These are phyloP conservation scores for Lobophora halterata DNA, from an alignment of 2,888 invertebrate species.

Conservation along the genomic window DNA sequence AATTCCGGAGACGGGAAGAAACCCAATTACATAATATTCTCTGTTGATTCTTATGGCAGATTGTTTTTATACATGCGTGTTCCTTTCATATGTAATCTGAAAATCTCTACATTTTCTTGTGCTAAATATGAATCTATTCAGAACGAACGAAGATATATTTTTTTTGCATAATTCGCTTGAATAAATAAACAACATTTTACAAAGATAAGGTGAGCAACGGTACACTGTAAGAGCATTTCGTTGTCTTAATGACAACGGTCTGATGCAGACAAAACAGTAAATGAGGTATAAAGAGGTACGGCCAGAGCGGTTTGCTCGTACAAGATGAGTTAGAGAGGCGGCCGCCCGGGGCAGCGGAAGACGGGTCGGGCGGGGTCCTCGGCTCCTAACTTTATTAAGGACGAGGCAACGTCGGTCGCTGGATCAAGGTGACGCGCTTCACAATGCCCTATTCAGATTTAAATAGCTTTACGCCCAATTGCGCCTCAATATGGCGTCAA, in stretches of 20 bases:
- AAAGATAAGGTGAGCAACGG: too few relatives aligned
- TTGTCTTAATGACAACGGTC: constrained; percentile 38
- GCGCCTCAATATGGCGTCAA: constrained; percentile 73
- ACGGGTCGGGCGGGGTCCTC: constrained; percentile 50
- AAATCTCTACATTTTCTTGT: background rate
- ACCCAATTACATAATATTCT: constrained; percentile 47
- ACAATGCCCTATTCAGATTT: constrained; percentile 80
- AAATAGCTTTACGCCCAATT: constrained; percentile 81
- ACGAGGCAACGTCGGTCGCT: constrained; percentile 55
- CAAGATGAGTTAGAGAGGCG: constrained; percentile 54
- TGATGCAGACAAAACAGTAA: constrained; percentile 46
- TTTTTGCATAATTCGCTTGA: too few relatives aligned
- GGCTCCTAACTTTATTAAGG: constrained; percentile 75
- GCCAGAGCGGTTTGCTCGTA: constrained; percentile 51
- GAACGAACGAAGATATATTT: too few relatives aligned
- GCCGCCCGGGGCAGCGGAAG: constrained; percentile 51
- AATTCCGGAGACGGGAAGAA: constrained; percentile 39
- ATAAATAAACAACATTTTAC: too few relatives aligned
- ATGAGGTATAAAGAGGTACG: constrained; percentile 46
- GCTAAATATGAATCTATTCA: background rate
- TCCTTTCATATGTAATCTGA: constrained; percentile 13
- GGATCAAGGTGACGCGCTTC: constrained; percentile 77
- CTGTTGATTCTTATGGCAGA: constrained; percentile 32
- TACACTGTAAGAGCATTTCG: constrained; percentile 22
- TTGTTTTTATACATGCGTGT: constrained; percentile 20